Base-by-base conservation (phyloP, 2,888 invertebrate genomes). In the Scotopteryx bipunctaria region DNA sequence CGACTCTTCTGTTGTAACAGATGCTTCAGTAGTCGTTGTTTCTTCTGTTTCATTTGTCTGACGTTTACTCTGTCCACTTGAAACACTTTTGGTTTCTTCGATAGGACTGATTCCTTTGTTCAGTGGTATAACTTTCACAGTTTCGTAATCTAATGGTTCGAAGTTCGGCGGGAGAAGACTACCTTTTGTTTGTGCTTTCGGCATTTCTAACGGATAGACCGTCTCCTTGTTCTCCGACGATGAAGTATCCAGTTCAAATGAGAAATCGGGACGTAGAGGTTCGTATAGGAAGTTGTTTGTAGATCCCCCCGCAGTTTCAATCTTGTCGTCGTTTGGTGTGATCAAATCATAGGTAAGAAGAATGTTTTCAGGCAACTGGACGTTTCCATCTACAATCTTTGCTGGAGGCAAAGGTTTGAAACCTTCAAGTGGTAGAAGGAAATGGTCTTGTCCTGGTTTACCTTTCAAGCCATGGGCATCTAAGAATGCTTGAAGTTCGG, bases 331-430 rank as follows among this genome's bases (percentile, higher is more conserved):
- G 16, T 67, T 65, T 16, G 83, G 75, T 21, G 86, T 74, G 41
- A 89, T 78, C 21, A 89, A 67, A 40, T 89, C 89, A 41, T 90
- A 90, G 1, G 83, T 77, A 1, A 90, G 69, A 29, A 90, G 63
- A 57, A 90, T 81, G 21, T 88, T 89, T 71, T 89, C 90, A 40
- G 90, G 90, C 37, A 89, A 56, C 54, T 89, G 81, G 6, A 89
- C 76, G 23, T 76, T 76, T 9, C 83, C 88, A 53, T 89, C 89
- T 2, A 87, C 66, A 9, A 83, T 65, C 66, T 67, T 83, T 3
- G 83, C 77, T 25, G 88, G 83, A 6, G 90, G 90, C 15, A 90
- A 57, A 17, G 90, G 90, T 29, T 90, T 90, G 38, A 90, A 90
- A 1, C 89, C 89, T 46, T 89, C 89, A 4, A 89, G 71, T 0